Base-by-base conservation (phyloP, 1,140 invertebrate species). In the Wasmannia auropunctata region DNA sequence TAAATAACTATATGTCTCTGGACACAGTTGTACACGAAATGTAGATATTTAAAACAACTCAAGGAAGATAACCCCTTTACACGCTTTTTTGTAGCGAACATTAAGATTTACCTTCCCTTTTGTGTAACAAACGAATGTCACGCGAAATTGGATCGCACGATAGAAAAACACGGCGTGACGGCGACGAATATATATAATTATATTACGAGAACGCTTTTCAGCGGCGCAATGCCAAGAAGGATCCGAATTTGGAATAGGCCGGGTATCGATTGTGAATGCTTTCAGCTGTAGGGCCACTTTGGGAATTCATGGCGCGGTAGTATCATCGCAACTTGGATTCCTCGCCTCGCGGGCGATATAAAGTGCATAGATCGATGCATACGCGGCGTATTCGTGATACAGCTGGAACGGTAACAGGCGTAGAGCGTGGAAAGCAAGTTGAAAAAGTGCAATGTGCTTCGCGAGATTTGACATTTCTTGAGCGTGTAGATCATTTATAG, bases 181-280 rank as follows among this genome's bases (percentile, higher is more conserved):
- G 62, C 16, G 40, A 49, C 75, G 58, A 65, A 79, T n/a, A n/a
- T n/a, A n/a, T n/a, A n/a, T n/a, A n/a, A n/a, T 79, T 79, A 79
- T 77, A 77, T 77, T 77, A 77, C 43, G 75, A 79, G 58, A 65
- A 65, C 28, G 58, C 40, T 63, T 79, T 49, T 65, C 40, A 65
- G 28, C 75, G 40, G 19, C n/a, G 46, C 46, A n/a, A 54, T 49
- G 34, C 34, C 37, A 37, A n/a, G 46, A 40, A 70, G 65, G 37
- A 28, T 40, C 6, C 25, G 72, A n/a, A 76, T 77, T 10, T 31
- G 34, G 28, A 40, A 70, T 56, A 69, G 46, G 63, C 22, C 6
- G 63, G 22, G 11, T 80, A 80, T 80, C 63, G 63, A 70, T 80
- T 70, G 63, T 40, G 49, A 74, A 80, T 51, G 46, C 77, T 58